Conservation (phyloP, 1,140 invertebrate species). For the Drosophila saltans region DNA sequence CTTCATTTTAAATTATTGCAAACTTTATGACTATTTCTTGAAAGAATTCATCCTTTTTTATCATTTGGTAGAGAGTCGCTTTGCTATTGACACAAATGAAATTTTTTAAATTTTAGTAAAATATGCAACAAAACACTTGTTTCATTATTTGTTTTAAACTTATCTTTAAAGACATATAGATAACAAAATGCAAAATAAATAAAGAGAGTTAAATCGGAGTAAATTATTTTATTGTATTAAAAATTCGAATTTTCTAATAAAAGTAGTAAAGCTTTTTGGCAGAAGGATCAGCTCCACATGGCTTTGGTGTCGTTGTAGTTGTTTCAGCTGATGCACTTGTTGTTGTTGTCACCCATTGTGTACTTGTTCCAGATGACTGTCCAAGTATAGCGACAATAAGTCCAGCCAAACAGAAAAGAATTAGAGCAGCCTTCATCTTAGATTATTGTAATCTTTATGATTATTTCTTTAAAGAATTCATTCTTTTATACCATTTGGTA, state of each 20-base stretch:
- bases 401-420: neutral
- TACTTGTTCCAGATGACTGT: neutral
- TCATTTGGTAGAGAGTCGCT: neutral
- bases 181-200: too few relatives aligned
- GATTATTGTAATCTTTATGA: neutral
- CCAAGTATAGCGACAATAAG: neutral
- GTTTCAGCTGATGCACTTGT: neutral
- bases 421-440: constrained; percentile 16
- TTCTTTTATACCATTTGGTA: neutral
- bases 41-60: neutral
- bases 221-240: neutral
- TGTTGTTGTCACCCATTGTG: neutral
- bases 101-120: neutral
- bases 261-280: constrained; percentile 29
- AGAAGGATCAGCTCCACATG: neutral
- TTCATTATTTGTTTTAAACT: constrained; percentile 15
- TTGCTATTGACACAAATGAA: constrained; percentile 16
- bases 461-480: neutral
- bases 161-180: too few relatives aligned
- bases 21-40: neutral
- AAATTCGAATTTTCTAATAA: constrained; percentile 8
- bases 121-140: neutral
- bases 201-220: too few relatives aligned
- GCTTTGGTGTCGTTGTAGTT: neutral
- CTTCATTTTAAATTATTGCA: constrained; percentile 19